Percentiles rank a stretch among this genome's conserved stretches.
These are phyloP conservation scores for Pemphredon lugubris DNA, from an alignment of 2,888 invertebrate species.

Conservation along the genomic window DNA sequence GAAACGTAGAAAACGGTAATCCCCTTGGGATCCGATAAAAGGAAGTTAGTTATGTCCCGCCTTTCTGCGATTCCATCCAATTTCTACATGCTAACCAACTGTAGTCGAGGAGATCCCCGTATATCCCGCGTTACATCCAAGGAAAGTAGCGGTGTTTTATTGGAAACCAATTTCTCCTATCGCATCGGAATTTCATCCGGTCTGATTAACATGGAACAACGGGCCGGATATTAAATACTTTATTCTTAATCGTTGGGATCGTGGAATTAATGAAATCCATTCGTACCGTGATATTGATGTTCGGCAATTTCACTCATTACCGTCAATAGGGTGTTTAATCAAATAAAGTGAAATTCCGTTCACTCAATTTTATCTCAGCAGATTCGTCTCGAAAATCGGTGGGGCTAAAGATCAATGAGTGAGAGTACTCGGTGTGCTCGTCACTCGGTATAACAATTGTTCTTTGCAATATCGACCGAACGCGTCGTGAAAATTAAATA, in stretches of 20 bases:
- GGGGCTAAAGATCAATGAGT: too few relatives aligned
- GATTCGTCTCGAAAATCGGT: too few relatives aligned
- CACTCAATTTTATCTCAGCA: too few relatives aligned
- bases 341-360: too few relatives aligned
- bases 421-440: too few relatives aligned
- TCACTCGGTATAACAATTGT: too few relatives aligned
- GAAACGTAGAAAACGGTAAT: constrained; percentile 16
- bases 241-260: neutral
- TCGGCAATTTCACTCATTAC: too few relatives aligned
- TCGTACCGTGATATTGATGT: too few relatives aligned
- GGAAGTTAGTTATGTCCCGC: constrained; percentile 23
- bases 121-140: constrained; percentile 1
- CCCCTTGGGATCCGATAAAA: constrained; percentile 20
- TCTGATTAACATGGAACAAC: constrained; percentile 4
- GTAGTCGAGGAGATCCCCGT: neutral
- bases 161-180: constrained; percentile 18
- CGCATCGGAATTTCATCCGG: neutral
- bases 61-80: constrained; percentile 24
- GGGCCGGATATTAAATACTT: neutral
- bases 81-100: constrained; percentile 30
- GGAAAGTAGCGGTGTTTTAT: constrained; percentile 2
- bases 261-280: neutral
- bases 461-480: too few relatives aligned
- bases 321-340: too few relatives aligned
- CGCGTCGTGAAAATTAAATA: too few relatives aligned